phyloP scores from a whole-genome alignment of 2,113 vertebrate species.

The Dissostichus mawsoni region DNA sequence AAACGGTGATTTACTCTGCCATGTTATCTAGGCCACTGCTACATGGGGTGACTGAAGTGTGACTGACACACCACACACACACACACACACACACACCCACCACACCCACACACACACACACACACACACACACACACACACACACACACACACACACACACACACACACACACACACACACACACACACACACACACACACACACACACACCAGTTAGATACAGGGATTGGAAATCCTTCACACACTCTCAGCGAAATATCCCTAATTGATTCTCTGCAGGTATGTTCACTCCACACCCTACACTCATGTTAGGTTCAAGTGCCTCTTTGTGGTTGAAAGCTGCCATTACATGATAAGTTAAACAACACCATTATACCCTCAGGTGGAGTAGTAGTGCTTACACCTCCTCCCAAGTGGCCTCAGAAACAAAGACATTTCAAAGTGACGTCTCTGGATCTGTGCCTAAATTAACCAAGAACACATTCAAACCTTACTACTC shows the following conservation, averaged over 20 bases:
- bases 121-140: too few species aligned
- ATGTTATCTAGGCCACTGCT: slow-evolving; percentile 15
- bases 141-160: too few species aligned
- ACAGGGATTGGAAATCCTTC: slow-evolving; percentile 7
- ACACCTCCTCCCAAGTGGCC: slow-evolving; percentile 5
- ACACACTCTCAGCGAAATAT: slow-evolving; percentile 3
- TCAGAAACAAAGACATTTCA: slow-evolving; percentile 2
- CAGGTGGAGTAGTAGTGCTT: slow-evolving; percentile 12
- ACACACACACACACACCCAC: background rate
- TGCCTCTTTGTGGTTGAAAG: slow-evolving; percentile 61
- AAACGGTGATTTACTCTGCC: slow-evolving; percentile 14
- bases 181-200: too few species aligned
- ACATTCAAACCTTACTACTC: background rate
- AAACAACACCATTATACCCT: slow-evolving; percentile 11
- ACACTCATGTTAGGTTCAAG: slow-evolving; percentile 29
- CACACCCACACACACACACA: too few species aligned
- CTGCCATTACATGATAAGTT: slow-evolving; percentile 52
- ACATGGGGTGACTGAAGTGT: slow-evolving; percentile 30
- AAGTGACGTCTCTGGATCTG: background rate
- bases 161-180: too few species aligned
- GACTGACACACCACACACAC: slow-evolving; percentile 1
- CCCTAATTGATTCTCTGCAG: slow-evolving; percentile 32
- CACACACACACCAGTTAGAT: too few species aligned
- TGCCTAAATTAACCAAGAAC: background rate
- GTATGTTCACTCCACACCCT: background rate